Percentiles rank a stretch among this genome's conserved stretches.
Evolutionary conservation across 2,113 vertebrate species (phyloP).

Genomic region (Hyperopisus bebe): DNA sequence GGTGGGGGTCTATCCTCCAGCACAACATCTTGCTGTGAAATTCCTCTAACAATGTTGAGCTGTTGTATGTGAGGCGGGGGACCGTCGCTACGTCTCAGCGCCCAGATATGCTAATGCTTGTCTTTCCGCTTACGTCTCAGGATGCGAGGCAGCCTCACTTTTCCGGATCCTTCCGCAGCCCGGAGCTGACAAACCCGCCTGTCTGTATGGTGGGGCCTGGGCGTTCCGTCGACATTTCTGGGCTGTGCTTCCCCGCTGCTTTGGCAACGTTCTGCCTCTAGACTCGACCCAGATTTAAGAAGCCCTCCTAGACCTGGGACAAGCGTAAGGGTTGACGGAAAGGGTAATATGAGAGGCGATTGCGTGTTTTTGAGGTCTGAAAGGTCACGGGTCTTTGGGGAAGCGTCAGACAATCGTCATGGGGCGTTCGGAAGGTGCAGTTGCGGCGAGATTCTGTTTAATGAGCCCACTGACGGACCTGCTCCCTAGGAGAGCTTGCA

Average conservation of each 20-base stretch:
- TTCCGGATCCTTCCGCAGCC: neutral
- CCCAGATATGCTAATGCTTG: neutral
- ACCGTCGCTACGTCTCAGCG: neutral
- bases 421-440: neutral
- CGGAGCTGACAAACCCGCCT: neutral
- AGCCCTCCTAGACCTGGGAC: neutral
- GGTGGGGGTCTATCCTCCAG: neutral
- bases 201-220: neutral
- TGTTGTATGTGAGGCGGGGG: neutral
- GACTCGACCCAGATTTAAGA: neutral
- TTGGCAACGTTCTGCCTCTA: neutral
- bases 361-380: neutral
- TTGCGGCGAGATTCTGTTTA: neutral
- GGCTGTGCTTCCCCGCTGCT: neutral
- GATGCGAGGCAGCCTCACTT: neutral
- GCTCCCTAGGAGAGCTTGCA: neutral
- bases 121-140: neutral
- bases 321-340: neutral
- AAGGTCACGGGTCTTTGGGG: neutral
- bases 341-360: neutral
- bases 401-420: neutral
- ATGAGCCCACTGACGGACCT: neutral
- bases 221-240: neutral
- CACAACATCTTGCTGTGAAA: neutral
- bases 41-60: neutral